phyloP scores from a whole-genome alignment of 2,888 invertebrate genomes.

The Mystacides longicornis region DNA sequence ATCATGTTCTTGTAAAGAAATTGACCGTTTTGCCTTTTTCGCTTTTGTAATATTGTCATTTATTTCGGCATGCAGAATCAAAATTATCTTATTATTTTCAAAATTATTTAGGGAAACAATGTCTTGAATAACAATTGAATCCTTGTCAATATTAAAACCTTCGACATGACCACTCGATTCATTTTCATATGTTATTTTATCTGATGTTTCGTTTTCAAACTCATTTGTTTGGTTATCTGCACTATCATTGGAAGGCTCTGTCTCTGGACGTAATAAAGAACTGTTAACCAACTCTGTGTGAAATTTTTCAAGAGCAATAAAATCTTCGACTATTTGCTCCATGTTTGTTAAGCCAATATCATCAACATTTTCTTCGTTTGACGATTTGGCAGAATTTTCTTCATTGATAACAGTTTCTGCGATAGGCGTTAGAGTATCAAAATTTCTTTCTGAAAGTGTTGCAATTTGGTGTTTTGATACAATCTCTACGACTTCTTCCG shows the following conservation, averaged over 20 bases:
- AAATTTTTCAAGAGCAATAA: not conserved
- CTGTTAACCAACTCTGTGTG: not conserved
- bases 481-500: too few species aligned
- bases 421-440: too few species aligned
- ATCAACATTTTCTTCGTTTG: not conserved
- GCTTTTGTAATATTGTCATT: not conserved
- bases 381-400: not conserved
- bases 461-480: too few species aligned
- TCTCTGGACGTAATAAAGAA: not conserved
- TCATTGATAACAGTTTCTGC: too few species aligned
- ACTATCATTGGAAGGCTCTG: not conserved
- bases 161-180: not conserved
- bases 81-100: conserved; percentile 9
- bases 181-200: not conserved
- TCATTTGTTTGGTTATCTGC: not conserved
- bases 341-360: not conserved
- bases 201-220: not conserved
- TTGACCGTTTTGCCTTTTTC: not conserved
- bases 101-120: conserved; percentile 14
- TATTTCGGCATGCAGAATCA: conserved; percentile 10
- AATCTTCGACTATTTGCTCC: not conserved
- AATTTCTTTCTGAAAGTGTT: too few species aligned
- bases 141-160: not conserved
- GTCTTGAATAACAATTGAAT: conserved; percentile 12
- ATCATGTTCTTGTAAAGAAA: not conserved